phyloP scores from a whole-genome alignment of 2,113 vertebrate species.

The Hypanus sabinus region DNA sequence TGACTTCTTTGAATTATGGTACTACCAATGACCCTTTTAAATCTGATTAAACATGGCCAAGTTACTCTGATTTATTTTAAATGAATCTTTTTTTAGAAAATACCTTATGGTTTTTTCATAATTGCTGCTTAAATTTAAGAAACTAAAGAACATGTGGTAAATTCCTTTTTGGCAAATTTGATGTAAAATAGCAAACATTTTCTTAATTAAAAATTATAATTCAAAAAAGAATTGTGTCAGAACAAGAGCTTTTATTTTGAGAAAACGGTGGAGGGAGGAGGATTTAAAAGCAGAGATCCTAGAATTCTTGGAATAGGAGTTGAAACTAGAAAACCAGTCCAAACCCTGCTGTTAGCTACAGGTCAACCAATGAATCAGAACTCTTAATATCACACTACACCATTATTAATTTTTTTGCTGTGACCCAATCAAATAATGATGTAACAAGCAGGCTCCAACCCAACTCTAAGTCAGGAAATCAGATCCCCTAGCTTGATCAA shows the following conservation, averaged over 20 bases:
- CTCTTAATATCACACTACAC: neutral
- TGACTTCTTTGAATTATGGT: slow-evolving; percentile 41
- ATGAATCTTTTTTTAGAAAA: neutral
- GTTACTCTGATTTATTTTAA: neutral
- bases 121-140: neutral
- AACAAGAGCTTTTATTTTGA: neutral
- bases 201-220: neutral
- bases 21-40: slow-evolving; percentile 13
- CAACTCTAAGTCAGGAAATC: neutral
- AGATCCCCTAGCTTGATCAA: neutral
- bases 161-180: neutral
- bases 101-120: neutral
- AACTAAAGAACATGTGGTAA: neutral
- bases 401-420: neutral
- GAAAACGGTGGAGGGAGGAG: neutral
- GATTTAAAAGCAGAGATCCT: neutral
- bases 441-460: neutral
- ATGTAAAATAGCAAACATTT: neutral
- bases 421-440: neutral
- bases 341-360: neutral
- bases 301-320: neutral
- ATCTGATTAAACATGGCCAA: slow-evolving; percentile 34
- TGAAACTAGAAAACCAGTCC: neutral
- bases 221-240: neutral
- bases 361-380: neutral